Evolutionary conservation across 2,797 vertebrate genomes (phyloP).

Genomic region (Sandelia bainsii): DNA sequence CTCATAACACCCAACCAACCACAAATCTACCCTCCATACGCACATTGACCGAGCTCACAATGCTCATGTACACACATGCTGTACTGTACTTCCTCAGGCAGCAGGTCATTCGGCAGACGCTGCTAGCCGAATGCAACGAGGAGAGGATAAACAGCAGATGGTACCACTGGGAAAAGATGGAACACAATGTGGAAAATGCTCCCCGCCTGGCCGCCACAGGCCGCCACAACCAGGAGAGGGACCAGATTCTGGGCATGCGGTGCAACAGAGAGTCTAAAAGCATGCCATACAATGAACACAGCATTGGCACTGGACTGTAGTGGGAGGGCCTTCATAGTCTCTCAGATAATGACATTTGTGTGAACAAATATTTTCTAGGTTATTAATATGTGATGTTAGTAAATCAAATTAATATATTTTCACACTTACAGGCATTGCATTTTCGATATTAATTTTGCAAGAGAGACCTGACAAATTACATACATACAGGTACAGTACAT

Average conservation of each 20-base stretch:
- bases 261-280: slow-evolving; percentile 62
- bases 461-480: too few relatives aligned
- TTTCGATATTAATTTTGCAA: slow-evolving; percentile 3
- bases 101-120: slow-evolving; percentile 79
- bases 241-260: slow-evolving; percentile 72
- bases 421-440: neutral
- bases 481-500: too few relatives aligned
- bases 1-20: slow-evolving; percentile 13
- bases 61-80: slow-evolving; percentile 40
- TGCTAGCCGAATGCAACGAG: slow-evolving; percentile 73
- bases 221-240: slow-evolving; percentile 71
- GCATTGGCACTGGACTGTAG: slow-evolving; percentile 22
- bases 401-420: neutral
- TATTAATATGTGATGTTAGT: neutral
- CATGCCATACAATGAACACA: slow-evolving; percentile 41
- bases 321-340: slow-evolving; percentile 3
- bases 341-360: slow-evolving; percentile 17
- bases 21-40: slow-evolving; percentile 17
- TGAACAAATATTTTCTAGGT: neutral
- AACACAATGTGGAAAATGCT: slow-evolving; percentile 82
- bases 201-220: slow-evolving; percentile 73
- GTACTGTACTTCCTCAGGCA: slow-evolving; percentile 72
- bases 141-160: slow-evolving; percentile 87
- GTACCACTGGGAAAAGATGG: slow-evolving; percentile 84
- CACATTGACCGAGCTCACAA: slow-evolving; percentile 44